These are phyloP conservation scores for Gnathonemus longibarbis DNA, from an alignment of 2,113 vertebrate genomes.

Conservation along the genomic window DNA sequence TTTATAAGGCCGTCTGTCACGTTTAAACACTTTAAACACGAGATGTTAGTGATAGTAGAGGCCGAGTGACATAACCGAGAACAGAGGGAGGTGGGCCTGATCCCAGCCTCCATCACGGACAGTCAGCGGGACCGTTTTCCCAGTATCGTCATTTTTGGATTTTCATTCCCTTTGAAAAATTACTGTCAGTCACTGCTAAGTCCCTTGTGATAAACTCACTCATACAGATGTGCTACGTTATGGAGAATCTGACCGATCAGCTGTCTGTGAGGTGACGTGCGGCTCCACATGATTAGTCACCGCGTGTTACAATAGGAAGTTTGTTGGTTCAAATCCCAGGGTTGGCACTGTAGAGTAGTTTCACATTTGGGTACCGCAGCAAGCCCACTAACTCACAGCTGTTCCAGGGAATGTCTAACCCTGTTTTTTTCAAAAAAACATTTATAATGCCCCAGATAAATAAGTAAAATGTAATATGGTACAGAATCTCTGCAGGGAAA, in stretches of 20 bases:
- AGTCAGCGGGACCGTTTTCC: neutral
- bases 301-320: neutral
- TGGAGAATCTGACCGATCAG: neutral
- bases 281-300: neutral
- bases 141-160: neutral
- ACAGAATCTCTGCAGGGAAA: neutral
- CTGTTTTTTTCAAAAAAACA: neutral
- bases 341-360: neutral
- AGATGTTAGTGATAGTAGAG: neutral
- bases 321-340: neutral
- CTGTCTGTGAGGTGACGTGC: neutral
- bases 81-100: neutral
- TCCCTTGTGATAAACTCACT: neutral
- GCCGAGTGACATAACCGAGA: neutral
- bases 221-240: neutral
- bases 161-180: neutral
- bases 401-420: neutral
- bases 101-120: neutral
- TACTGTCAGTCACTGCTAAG: neutral
- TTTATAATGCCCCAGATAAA: neutral
- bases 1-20: neutral
- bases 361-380: neutral
- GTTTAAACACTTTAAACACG: neutral
- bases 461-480: neutral
- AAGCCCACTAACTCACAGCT: neutral